Conservation (phyloP, 2,797 vertebrate species). For the Rhadinocentrus ornatus region DNA sequence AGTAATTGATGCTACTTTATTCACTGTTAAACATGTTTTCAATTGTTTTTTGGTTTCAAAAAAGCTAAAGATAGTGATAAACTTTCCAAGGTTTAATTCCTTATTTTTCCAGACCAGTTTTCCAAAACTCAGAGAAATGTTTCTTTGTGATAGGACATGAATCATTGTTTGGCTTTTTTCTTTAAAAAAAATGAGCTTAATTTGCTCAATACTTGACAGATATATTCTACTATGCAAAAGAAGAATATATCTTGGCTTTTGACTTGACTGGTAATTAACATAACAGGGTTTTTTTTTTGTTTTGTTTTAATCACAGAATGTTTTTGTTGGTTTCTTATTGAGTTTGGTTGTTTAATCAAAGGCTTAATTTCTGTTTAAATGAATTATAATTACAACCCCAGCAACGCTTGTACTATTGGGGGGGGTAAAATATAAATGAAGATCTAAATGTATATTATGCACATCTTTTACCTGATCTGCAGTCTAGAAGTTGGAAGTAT, state of each 20-base stretch:
- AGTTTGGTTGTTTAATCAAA: slow-evolving; percentile 13
- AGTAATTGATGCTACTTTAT: background rate
- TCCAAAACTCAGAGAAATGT: background rate
- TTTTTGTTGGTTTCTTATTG: slow-evolving; percentile 18
- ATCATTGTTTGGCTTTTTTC: background rate
- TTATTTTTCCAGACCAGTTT: background rate
- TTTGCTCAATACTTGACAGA: background rate
- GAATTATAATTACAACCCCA: slow-evolving; percentile 26
- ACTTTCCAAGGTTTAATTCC: background rate
- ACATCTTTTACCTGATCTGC: slow-evolving; percentile 41
- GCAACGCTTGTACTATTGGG: slow-evolving; percentile 52
- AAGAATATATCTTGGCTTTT: background rate
- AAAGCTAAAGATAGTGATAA: slow-evolving; percentile 3
- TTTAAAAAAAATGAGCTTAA: background rate
- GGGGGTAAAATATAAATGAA: slow-evolving; percentile 41
- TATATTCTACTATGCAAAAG: background rate
- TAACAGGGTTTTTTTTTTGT: background rate
- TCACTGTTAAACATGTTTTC: background rate
- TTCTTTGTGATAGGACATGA: background rate
- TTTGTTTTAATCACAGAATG: slow-evolving; percentile 21
- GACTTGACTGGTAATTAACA: slow-evolving; percentile 3
- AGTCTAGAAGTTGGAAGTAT: slow-evolving; percentile 70
- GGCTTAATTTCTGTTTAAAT: background rate
- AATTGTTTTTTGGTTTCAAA: background rate
- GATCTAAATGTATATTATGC: slow-evolving; percentile 40